These are phyloP conservation scores for Platygyra sinensis DNA, from an alignment of 64 coral and sea anemone species.

Conservation along the genomic window DNA sequence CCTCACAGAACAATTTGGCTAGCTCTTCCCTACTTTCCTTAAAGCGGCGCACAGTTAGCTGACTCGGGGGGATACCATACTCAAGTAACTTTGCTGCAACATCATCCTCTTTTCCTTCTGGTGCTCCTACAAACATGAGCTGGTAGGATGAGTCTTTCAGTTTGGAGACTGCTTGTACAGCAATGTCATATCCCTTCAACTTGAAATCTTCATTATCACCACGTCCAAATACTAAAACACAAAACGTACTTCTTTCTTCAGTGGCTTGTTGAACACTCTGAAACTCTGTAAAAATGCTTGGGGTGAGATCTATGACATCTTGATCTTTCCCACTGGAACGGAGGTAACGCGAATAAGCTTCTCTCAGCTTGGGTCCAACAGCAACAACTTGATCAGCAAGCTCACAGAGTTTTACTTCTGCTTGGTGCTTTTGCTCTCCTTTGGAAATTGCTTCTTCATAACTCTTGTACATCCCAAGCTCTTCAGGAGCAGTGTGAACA, in stretches of 20 bases:
- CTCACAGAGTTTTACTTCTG: background rate
- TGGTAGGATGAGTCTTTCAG: background rate
- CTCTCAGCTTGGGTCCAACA: background rate
- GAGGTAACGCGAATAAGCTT: too few species aligned
- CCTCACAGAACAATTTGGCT: background rate
- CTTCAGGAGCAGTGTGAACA: background rate
- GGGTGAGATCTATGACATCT: too few species aligned
- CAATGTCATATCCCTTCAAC: background rate
- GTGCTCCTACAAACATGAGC: background rate
- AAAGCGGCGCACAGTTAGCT: background rate
- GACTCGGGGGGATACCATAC: background rate
- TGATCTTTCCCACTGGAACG: too few species aligned
- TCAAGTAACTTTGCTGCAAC: background rate
- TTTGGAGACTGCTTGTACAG: background rate
- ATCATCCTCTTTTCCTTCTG: background rate
- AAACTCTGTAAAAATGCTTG: too few species aligned
- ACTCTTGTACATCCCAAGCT: background rate
- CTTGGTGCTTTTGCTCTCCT: background rate
- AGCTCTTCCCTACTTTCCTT: background rate
- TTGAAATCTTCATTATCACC: background rate
- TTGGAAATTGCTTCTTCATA: slow-evolving; percentile 1
- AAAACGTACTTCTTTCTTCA: background rate
- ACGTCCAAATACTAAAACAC: background rate
- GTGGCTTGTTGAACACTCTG: background rate
- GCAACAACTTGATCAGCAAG: background rate